Evolutionary conservation across 2,797 vertebrate species (phyloP), one percentile per base, ranked within the genome.

Genomic region (Hyperoplus lanceolatus): DNA sequence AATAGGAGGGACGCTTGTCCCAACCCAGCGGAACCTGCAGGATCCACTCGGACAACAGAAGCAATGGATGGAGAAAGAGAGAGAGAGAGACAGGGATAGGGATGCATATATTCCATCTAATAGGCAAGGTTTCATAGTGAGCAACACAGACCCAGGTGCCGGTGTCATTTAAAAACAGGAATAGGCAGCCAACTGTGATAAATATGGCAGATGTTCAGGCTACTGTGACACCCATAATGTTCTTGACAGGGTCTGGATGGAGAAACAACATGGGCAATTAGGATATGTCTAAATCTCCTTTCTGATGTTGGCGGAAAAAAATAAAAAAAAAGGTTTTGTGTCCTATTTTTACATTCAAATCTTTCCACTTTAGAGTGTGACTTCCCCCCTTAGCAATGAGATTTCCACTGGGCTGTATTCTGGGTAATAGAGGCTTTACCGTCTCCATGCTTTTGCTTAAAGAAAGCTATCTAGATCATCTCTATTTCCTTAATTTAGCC

Each of bases 1-100:
- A 90, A 92, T 76, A 74, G 84, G 86, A 29, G 15, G 81, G 80
- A 87, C 89, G 92, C 91, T 94, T 91, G 91, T 89, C 91, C 91
- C 86, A 73, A 83, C 88, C 80, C 79, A 62, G 76, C 83, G 80
- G 87, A 93, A 92, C 85, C 89, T 80, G 89, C 87, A 73, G 77
- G 86, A 93, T 90, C 87, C 81, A 87, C 81, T 90, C 53, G 86
- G 87, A 92, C 91, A 85, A 77, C 85, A 88, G 85, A 84, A 75
- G 81, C 64, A 75, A 75, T 77, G 51, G 68, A 84, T 77, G 82
- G 81, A 84, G 78, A 74, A 76, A 81, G 72, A 85, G 82, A 85
- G 70, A 75, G 16, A 63, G 82, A 66, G 74, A 53, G 81, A 78
- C 11, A 61, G 65, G 49, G 55, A 51, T 18, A 67, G 63, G 46